phyloP scores from a whole-genome alignment of 2,888 invertebrate genomes.

The Marronus borbonicus region DNA sequence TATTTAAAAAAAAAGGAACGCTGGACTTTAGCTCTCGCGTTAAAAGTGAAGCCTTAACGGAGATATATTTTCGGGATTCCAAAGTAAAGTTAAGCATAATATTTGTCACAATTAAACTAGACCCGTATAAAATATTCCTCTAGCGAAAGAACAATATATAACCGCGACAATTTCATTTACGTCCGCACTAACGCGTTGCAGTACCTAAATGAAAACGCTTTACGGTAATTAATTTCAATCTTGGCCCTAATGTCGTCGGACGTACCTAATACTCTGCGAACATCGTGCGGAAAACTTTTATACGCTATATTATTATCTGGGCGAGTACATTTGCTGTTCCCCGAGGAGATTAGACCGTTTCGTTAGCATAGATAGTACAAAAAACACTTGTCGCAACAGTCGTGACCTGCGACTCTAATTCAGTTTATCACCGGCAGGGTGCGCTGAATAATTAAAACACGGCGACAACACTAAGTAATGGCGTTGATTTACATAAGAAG shows the following conservation, averaged over 20 bases:
- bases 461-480: constrained; percentile 62
- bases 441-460: constrained; percentile 65
- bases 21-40: too few species aligned
- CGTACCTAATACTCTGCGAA: constrained; percentile 37
- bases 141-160: too few species aligned
- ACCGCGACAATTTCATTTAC: background rate
- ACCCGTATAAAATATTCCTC: too few species aligned
- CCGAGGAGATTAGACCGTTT: constrained; percentile 65
- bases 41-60: too few species aligned
- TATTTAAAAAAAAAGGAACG: too few species aligned
- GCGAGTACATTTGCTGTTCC: constrained; percentile 61
- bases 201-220: constrained; percentile 40
- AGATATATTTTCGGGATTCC: too few species aligned
- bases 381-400: constrained; percentile 69
- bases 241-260: constrained; percentile 47
- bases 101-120: too few species aligned
- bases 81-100: too few species aligned
- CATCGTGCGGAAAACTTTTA: constrained; percentile 51
- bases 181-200: constrained; percentile 3
- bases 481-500: constrained; percentile 59
- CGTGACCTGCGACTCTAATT: constrained; percentile 67
- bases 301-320: constrained; percentile 51
- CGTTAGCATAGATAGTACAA: constrained; percentile 68
- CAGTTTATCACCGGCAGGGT: constrained; percentile 63
- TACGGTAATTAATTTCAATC: constrained; percentile 52